These are phyloP conservation scores for Acromyrmex charruanus DNA, from an alignment of 1,140 invertebrate genomes.

Conservation along the genomic window DNA sequence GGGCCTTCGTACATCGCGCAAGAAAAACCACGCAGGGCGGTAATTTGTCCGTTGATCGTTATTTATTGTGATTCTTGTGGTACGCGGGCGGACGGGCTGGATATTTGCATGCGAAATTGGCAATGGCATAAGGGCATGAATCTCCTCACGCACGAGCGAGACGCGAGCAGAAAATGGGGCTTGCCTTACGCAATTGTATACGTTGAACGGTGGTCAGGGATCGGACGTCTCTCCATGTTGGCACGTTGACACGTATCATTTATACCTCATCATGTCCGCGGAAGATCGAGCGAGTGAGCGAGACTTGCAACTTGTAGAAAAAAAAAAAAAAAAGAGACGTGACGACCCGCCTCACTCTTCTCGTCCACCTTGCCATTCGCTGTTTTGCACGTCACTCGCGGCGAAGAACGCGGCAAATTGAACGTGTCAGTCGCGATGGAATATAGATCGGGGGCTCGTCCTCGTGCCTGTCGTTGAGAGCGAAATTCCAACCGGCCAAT, in stretches of 20 bases:
- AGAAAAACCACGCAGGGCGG: slow-evolving; percentile 38
- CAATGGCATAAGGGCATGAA: slow-evolving; percentile 60
- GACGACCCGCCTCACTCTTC: not conserved
- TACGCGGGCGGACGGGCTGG: slow-evolving; percentile 45
- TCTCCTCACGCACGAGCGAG: slow-evolving; percentile 37
- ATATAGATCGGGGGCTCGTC: slow-evolving; percentile 56
- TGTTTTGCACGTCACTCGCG: slow-evolving; percentile 66
- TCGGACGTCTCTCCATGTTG: slow-evolving; percentile 64
- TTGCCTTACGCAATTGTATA: slow-evolving; percentile 55
- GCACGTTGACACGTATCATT: slow-evolving; percentile 78
- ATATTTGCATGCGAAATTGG: slow-evolving; percentile 78
- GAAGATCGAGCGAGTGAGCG: slow-evolving; percentile 41
- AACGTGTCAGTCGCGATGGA: slow-evolving; percentile 64
- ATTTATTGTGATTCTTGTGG: slow-evolving; percentile 76
- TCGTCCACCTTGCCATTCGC: not conserved
- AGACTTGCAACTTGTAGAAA: not conserved
- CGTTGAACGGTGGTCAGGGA: slow-evolving; percentile 67
- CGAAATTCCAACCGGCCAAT: slow-evolving; percentile 51
- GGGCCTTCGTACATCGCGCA: not conserved
- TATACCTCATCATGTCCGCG: slow-evolving; percentile 74
- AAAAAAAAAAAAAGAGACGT: slow-evolving; percentile 31
- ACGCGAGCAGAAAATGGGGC: slow-evolving; percentile 3
- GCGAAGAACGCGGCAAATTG: slow-evolving; percentile 67
- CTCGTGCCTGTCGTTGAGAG: slow-evolving; percentile 57
- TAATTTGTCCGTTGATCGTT: slow-evolving; percentile 77